These are phyloP conservation scores for Notodonta ziczac DNA, from an alignment of 2,888 invertebrate genomes.

Conservation along the genomic window DNA sequence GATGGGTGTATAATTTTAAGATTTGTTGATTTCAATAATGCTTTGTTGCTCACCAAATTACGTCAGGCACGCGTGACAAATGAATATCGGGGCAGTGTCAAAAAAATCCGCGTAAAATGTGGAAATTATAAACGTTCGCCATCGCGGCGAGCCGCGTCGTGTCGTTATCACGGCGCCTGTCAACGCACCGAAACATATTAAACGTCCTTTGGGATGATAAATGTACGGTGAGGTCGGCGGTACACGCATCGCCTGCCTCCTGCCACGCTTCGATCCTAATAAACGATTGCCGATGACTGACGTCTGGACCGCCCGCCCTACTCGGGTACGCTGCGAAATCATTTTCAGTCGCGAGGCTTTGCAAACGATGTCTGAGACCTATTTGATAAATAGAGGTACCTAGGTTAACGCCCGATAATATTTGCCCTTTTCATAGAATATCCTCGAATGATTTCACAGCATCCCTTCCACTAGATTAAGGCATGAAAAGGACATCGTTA, in stretches of 20 bases:
- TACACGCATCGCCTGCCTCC: conserved; percentile 51
- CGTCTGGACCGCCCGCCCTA: conserved; percentile 49
- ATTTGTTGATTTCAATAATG: conserved; percentile 10
- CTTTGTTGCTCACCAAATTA: not conserved
- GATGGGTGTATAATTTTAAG: too few species aligned
- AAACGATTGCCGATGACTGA: conserved; percentile 79
- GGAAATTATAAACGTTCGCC: conserved; percentile 54
- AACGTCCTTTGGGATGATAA: conserved; percentile 77
- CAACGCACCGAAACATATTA: conserved; percentile 78
- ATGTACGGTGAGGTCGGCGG: conserved; percentile 66
- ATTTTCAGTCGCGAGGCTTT: conserved; percentile 26
- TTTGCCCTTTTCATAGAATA: not conserved
- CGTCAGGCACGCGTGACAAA: not conserved
- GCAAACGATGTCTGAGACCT: not conserved
- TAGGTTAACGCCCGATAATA: conserved; percentile 1
- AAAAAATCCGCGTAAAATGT: conserved; percentile 38
- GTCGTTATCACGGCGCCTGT: conserved; percentile 66
- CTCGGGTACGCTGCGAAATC: conserved; percentile 46
- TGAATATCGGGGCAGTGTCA: conserved; percentile 9
- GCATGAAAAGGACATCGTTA: not conserved
- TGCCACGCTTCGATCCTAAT: conserved; percentile 67
- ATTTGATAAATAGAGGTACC: conserved; percentile 2
- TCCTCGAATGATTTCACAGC: too few species aligned
- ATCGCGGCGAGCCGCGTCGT: conserved; percentile 39
- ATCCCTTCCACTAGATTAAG: too few species aligned